A percentile compares a stretch with the other conserved stretches of the same genome.
These are phyloP conservation scores for Chloroclystis v-ata DNA, from an alignment of 2,888 invertebrate genomes.

Conservation along the genomic window DNA sequence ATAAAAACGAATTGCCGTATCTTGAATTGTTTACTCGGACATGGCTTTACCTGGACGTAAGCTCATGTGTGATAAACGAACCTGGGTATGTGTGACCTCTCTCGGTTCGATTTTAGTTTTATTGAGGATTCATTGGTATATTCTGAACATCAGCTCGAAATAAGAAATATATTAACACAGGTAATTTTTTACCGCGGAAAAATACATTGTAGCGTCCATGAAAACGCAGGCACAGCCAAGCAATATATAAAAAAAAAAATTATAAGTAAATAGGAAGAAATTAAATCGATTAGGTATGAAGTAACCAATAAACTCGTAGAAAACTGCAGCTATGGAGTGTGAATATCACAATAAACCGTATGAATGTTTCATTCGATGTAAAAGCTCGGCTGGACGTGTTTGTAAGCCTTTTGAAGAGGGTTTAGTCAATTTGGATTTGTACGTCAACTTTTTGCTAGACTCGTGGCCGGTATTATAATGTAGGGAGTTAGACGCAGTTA, in stretches of 20 bases:
- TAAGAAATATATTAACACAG: too few species aligned
- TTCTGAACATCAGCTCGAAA: background rate
- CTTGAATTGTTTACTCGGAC: slow-evolving; percentile 60
- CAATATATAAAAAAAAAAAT: too few species aligned
- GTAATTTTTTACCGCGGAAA: too few species aligned
- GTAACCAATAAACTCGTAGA: slow-evolving; percentile 23
- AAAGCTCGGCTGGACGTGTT: slow-evolving; percentile 66
- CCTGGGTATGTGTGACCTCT: background rate
- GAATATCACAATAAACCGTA: slow-evolving; percentile 67
- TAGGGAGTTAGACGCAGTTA: slow-evolving; percentile 11
- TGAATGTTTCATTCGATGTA: slow-evolving; percentile 69
- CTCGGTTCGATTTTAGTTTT: too few species aligned
- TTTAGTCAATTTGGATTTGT: slow-evolving; percentile 70
- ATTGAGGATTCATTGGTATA: too few species aligned
- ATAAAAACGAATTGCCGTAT: slow-evolving; percentile 67
- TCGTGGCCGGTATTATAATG: slow-evolving; percentile 35
- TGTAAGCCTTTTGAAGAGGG: slow-evolving; percentile 73
- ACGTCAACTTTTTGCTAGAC: slow-evolving; percentile 66
- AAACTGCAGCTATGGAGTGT: slow-evolving; percentile 45
- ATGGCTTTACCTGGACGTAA: slow-evolving; percentile 24
- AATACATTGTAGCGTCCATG: too few species aligned
- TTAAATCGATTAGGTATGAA: background rate
- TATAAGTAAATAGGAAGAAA: too few species aligned
- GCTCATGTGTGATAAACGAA: background rate
- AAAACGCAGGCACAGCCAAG: too few species aligned